Evolutionary conservation across 92 coral and sea anemone species (phyloP).

Genomic region (Palythoa heliodiscus): DNA sequence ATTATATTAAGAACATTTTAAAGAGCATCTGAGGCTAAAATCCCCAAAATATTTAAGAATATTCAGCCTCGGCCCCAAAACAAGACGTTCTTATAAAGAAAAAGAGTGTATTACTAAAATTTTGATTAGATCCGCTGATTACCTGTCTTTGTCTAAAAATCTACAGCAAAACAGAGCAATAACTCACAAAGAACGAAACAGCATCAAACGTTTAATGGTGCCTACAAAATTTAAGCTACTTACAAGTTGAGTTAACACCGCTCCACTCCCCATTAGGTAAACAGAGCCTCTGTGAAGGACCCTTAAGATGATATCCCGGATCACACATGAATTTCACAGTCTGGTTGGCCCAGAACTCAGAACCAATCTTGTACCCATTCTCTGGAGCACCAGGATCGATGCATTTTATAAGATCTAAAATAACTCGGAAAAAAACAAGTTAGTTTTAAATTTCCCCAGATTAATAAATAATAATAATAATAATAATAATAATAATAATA

Average conservation of each 20-base stretch:
- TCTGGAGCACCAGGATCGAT: slow-evolving; percentile 75
- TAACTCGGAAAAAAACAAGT: neutral
- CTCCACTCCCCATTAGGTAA: slow-evolving; percentile 73
- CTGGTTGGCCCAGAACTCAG: slow-evolving; percentile 76
- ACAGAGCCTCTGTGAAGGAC: slow-evolving; percentile 75
- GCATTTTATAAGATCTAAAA: slow-evolving; percentile 62
- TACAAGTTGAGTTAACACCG: slow-evolving; percentile 65
- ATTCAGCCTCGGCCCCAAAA: too few species aligned
- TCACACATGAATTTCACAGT: slow-evolving; percentile 69
- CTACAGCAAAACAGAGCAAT: too few species aligned
- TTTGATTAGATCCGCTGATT: neutral
- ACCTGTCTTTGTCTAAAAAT: neutral
- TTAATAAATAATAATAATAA: neutral
- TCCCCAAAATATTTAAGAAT: too few species aligned
- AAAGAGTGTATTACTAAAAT: too few species aligned
- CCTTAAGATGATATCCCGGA: slow-evolving; percentile 73
- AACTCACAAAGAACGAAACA: neutral
- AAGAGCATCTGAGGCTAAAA: too few species aligned
- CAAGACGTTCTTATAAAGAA: neutral
- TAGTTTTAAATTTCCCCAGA: neutral
- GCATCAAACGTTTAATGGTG: neutral
- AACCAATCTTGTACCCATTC: slow-evolving; percentile 70
- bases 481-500: too few species aligned
- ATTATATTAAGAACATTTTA: too few species aligned
- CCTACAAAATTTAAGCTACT: neutral